Evolutionary conservation across 2,888 invertebrate species (phyloP).

Genomic region (Gortyna flavago): DNA sequence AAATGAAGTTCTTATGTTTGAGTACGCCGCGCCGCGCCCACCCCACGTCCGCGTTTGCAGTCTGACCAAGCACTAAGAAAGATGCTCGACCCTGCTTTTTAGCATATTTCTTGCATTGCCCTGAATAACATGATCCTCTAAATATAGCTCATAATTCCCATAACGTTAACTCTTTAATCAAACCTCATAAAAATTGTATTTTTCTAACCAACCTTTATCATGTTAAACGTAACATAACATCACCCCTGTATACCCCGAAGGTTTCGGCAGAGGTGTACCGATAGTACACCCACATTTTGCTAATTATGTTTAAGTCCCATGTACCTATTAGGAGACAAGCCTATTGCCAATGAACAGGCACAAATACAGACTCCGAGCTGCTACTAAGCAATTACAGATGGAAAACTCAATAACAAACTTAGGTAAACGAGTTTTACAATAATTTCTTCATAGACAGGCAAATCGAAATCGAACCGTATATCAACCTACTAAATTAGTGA

Average conservation of each 20-base stretch:
- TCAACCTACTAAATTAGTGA: slow-evolving; percentile 32
- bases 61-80: background rate
- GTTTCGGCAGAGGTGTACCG: background rate
- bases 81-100: background rate
- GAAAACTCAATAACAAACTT: background rate
- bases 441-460: background rate
- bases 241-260: background rate
- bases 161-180: slow-evolving; percentile 5
- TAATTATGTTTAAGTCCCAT: background rate
- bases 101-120: background rate
- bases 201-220: background rate
- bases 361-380: background rate
- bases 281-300: background rate
- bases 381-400: background rate
- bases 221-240: background rate
- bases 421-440: slow-evolving; percentile 9
- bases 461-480: slow-evolving; percentile 12
- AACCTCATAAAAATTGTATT: background rate
- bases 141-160: background rate
- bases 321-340: background rate
- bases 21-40: too few relatives aligned
- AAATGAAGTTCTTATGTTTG: too few relatives aligned
- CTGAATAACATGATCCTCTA: slow-evolving; percentile 6
- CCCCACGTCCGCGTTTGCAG: too few relatives aligned
- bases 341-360: background rate